These are phyloP conservation scores for Globia sparganii DNA, from an alignment of 2,888 invertebrate genomes.

Conservation along the genomic window DNA sequence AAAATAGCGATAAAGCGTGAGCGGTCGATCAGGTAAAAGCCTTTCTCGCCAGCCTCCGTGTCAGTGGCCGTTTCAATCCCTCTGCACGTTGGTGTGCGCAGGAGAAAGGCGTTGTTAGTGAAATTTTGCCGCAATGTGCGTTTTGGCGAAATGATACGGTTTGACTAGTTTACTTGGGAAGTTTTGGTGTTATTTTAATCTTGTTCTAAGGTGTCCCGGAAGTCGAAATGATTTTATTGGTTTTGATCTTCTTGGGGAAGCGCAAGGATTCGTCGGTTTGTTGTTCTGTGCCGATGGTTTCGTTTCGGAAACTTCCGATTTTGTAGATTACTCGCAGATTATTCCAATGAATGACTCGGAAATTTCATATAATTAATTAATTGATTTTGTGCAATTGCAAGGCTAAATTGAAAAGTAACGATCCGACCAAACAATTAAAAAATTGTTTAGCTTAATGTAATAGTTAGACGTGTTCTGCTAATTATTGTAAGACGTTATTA, in stretches of 20 bases:
- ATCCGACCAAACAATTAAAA: background rate
- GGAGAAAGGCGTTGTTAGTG: slow-evolving; percentile 66
- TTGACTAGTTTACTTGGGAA: slow-evolving; percentile 30
- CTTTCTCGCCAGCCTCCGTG: slow-evolving; percentile 62
- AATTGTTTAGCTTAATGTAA: background rate
- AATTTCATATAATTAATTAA: background rate
- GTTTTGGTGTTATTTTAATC: slow-evolving; percentile 17
- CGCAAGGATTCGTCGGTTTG: background rate
- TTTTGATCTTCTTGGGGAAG: background rate
- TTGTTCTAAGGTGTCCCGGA: background rate
- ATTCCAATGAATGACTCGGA: background rate
- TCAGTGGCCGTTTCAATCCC: slow-evolving; percentile 55
- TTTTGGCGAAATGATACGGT: slow-evolving; percentile 55
- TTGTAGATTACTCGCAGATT: background rate
- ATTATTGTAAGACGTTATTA: background rate
- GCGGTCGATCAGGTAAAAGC: slow-evolving; percentile 52
- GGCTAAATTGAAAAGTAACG: background rate
- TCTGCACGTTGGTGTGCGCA: slow-evolving; percentile 50
- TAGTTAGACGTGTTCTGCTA: background rate
- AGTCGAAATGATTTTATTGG: background rate
- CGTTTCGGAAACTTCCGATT: background rate
- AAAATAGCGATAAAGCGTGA: slow-evolving; percentile 43
- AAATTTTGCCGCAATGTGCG: slow-evolving; percentile 60
- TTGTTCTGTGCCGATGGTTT: background rate
- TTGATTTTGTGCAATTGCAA: background rate